A percentile compares a stretch with the other conserved stretches of the same genome.
Evolutionary conservation across 2,888 invertebrate species (phyloP).

Genomic region (Spodoptera littoralis): DNA sequence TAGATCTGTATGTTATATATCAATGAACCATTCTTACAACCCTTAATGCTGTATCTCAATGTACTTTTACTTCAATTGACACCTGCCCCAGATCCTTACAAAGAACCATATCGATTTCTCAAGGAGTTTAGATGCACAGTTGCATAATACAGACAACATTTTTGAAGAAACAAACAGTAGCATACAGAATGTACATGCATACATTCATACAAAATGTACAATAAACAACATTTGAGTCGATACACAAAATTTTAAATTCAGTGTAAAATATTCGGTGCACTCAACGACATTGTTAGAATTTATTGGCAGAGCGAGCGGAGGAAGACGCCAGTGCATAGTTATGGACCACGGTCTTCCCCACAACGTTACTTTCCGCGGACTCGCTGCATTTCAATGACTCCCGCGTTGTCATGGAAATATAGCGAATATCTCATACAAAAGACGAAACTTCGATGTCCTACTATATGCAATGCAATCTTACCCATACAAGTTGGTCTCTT

Average conservation of each 20-base stretch:
- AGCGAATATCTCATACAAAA: conserved; percentile 60
- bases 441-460: conserved; percentile 53
- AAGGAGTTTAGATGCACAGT: too few relatives aligned
- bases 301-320: conserved; percentile 63
- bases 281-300: conserved; percentile 72
- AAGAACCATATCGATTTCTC: too few relatives aligned
- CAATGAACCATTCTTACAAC: too few relatives aligned
- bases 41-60: too few relatives aligned
- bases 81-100: too few relatives aligned
- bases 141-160: too few relatives aligned
- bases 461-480: conserved; percentile 56
- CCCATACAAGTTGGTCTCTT: conserved; percentile 61
- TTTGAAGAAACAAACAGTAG: too few relatives aligned
- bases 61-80: too few relatives aligned
- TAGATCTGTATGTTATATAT: too few relatives aligned
- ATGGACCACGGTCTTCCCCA: conserved; percentile 62
- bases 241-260: conserved; percentile 49
- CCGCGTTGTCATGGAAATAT: conserved; percentile 70
- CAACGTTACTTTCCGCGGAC: conserved; percentile 63
- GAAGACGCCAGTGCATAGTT: conserved; percentile 61
- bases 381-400: conserved; percentile 67
- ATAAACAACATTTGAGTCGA: conserved; percentile 34
- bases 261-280: conserved; percentile 48
- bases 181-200: too few relatives aligned
- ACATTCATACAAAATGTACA: conserved; percentile 24